Evolutionary conservation across 2,113 vertebrate genomes (phyloP), one percentile per base, ranked within the genome.

Genomic region (Tachuris rubrigastra): DNA sequence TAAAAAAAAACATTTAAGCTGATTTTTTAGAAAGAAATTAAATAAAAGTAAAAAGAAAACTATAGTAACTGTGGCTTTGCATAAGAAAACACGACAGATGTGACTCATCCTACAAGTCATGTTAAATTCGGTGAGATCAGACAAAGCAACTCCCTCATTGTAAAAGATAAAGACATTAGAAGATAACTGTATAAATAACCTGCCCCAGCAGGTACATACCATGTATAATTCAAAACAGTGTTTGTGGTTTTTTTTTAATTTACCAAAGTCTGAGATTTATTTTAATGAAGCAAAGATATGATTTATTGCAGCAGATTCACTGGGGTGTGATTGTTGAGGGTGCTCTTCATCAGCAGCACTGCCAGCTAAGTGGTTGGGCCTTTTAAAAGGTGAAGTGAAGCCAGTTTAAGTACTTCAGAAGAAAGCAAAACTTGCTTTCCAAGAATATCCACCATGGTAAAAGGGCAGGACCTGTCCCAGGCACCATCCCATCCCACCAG

Each of bases 391-490:
- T 25, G 68, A 79, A 52, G 19, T 22, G 25, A 87, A 67, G 23
- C 12, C 63, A 25, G 6, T 63, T 53, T 28, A 42, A 21, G 5
- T 33, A 27, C 37, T 41, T 30, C 30, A 79, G 17, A 44, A 21
- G 37, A 85, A 85, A 69, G 27, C 27, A 87, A 58, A 71, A 65
- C 27, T 53, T 35, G 41, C 65, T 78, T 47, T 19, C 9, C 18
- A 62, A 53, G n/a, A 87, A 14, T 2, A 22, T 4, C 20, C 2
- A 0, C 19, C 35, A 56, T 0, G 2, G 19, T 14, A 5, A 33
- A 62, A 49, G 11, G 37, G 24, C 46, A 41, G 74, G 18, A 46
- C 5, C 3, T 46, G 53, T 41, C 39, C 63, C 37, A 1, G 6
- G 23, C 7, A 31, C 49, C 20, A 11, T 24, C 23, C 33, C 7